phyloP scores from a whole-genome alignment of 2,797 vertebrate genomes.

The Pseudochaenichthys georgianus region DNA sequence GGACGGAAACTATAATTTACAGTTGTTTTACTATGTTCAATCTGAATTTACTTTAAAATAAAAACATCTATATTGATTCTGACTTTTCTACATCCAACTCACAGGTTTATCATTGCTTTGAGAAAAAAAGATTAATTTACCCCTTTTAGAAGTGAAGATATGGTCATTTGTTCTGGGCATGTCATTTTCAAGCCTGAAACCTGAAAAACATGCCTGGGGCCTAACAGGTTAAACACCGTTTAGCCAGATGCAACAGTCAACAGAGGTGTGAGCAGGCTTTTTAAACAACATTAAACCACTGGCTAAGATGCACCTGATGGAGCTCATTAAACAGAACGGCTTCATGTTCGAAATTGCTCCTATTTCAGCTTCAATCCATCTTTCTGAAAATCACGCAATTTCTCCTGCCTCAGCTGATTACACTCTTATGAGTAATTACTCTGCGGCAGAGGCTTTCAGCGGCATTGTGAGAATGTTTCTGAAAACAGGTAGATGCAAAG shows the following conservation, averaged over 20 bases:
- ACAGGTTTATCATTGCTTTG: too few species aligned
- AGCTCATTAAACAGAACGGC: slow-evolving; percentile 2
- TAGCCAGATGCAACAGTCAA: slow-evolving; percentile 11
- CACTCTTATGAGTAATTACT: slow-evolving; percentile 62
- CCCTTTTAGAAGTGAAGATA: too few species aligned
- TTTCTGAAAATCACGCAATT: slow-evolving; percentile 30
- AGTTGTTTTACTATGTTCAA: too few species aligned
- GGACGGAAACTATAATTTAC: too few species aligned
- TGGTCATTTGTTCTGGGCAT: too few species aligned
- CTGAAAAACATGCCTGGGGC: too few species aligned
- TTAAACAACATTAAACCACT: not conserved
- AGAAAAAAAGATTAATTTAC: too few species aligned
- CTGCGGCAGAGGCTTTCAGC: slow-evolving; percentile 46
- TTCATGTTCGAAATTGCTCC: slow-evolving; percentile 16
- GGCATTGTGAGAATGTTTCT: slow-evolving; percentile 66
- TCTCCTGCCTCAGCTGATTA: slow-evolving; percentile 58
- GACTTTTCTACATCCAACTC: too few species aligned
- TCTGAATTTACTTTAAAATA: too few species aligned
- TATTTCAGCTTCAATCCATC: slow-evolving; percentile 35
- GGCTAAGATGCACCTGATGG: not conserved
- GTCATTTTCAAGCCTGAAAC: too few species aligned
- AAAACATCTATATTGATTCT: too few species aligned
- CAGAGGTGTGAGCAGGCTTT: not conserved
- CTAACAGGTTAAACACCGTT: slow-evolving; percentile 9
- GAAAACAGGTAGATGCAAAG: slow-evolving; percentile 71